Evolutionary conservation across 2,797 vertebrate species (phyloP).

Genomic region (Pipistrellus pipistrellus): DNA sequence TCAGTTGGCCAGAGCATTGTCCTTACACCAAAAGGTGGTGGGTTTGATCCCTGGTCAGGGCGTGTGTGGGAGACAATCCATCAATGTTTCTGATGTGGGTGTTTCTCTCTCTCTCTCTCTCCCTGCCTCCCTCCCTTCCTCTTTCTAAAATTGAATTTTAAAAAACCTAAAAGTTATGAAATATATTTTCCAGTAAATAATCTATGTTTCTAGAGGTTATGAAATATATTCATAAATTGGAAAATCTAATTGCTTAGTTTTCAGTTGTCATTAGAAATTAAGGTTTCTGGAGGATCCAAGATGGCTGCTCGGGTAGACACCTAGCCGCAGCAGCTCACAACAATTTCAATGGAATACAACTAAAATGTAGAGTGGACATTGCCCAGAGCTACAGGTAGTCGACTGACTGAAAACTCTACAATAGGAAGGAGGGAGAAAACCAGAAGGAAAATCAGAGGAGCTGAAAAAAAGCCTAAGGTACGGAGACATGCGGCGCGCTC

Average conservation of each 20-base stretch:
- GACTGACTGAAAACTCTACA: no score
- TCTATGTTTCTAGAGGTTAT: not conserved
- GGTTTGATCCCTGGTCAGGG: not conserved
- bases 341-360: no score
- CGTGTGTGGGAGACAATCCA: not conserved
- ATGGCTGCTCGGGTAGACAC: no score
- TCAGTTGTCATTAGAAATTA: not conserved
- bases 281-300: no score
- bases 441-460: no score
- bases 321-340: no score
- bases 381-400: no score
- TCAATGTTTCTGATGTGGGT: not conserved
- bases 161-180: not conserved
- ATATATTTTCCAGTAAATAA: constrained; percentile 2
- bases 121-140: not conserved
- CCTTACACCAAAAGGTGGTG: not conserved
- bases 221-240: not conserved
- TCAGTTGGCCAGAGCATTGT: not conserved
- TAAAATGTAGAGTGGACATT: no score
- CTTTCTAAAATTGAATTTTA: not conserved
- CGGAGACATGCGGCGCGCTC: no score
- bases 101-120: not conserved
- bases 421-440: no score
- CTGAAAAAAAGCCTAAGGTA: no score
- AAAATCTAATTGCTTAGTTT: not conserved